These are phyloP conservation scores for Perizoma flavofasciatum DNA, from an alignment of 2,888 invertebrate species.

Conservation along the genomic window DNA sequence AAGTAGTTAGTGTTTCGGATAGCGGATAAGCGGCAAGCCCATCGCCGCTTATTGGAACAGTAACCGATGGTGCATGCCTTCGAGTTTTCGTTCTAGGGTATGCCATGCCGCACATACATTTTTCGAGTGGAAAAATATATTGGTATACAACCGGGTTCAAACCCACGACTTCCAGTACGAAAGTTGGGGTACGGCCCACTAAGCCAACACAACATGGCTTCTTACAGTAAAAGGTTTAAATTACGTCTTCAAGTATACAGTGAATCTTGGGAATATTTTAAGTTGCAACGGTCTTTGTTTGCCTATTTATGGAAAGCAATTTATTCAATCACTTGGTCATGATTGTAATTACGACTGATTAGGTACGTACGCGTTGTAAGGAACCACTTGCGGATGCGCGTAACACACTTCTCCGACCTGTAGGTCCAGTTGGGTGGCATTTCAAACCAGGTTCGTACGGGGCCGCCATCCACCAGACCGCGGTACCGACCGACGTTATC, in stretches of 20 bases:
- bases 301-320: constrained; percentile 33
- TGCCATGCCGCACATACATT: too few relatives aligned
- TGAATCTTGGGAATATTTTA: constrained; percentile 33
- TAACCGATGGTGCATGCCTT: too few relatives aligned
- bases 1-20: too few relatives aligned
- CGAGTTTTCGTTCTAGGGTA: too few relatives aligned
- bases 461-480: constrained; percentile 32
- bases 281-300: constrained; percentile 42
- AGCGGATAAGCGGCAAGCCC: too few relatives aligned
- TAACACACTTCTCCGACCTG: constrained; percentile 58
- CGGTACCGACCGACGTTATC: constrained; percentile 35
- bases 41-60: too few relatives aligned
- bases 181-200: too few relatives aligned
- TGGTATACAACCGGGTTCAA: too few relatives aligned
- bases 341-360: constrained; percentile 22
- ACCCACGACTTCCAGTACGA: too few relatives aligned
- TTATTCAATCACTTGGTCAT: constrained; percentile 34
- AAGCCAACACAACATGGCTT: too few relatives aligned
- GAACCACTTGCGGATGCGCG: constrained; percentile 58
- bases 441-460: constrained; percentile 54
- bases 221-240: constrained; percentile 29
- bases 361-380: constrained; percentile 38
- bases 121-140: too few relatives aligned
- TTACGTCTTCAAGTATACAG: constrained; percentile 37
- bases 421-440: constrained; percentile 60